Conservation (phyloP, 2,113 vertebrate species). For the Brienomyrus longianalis region DNA sequence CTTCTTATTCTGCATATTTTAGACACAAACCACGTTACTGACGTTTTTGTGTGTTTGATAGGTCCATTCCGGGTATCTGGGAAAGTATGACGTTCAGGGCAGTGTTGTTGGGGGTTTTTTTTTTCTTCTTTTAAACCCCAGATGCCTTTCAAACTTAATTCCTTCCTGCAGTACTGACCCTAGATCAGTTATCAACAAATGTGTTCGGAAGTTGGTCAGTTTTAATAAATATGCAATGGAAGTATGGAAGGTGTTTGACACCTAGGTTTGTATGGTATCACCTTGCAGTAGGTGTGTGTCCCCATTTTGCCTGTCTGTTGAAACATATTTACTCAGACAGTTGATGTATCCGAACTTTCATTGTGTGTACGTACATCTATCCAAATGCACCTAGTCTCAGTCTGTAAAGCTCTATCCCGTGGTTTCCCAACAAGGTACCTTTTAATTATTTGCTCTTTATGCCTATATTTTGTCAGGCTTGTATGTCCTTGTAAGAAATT, state of each 20-base stretch:
- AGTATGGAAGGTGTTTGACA: background rate
- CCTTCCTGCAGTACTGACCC: background rate
- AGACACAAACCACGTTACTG: background rate
- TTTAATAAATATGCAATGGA: conserved; percentile 1
- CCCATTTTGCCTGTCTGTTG: background rate
- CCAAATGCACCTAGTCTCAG: background rate
- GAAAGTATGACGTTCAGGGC: background rate
- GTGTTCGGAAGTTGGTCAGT: background rate
- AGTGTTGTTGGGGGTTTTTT: background rate
- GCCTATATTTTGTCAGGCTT: background rate
- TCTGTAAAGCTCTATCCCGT: background rate
- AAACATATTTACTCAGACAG: background rate
- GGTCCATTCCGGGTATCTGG: background rate
- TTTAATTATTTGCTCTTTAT: background rate
- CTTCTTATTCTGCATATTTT: background rate
- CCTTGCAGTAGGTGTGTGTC: background rate
- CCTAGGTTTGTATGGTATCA: background rate
- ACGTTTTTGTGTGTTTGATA: background rate
- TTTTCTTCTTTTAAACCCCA: background rate
- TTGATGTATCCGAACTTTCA: background rate
- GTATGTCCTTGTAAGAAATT: background rate
- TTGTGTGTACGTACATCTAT: background rate
- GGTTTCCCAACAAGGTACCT: background rate
- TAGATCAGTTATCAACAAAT: background rate
- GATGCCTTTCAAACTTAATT: background rate